Base-by-base conservation (phyloP, 2,888 invertebrate genomes). In the Andrena camellia region DNA sequence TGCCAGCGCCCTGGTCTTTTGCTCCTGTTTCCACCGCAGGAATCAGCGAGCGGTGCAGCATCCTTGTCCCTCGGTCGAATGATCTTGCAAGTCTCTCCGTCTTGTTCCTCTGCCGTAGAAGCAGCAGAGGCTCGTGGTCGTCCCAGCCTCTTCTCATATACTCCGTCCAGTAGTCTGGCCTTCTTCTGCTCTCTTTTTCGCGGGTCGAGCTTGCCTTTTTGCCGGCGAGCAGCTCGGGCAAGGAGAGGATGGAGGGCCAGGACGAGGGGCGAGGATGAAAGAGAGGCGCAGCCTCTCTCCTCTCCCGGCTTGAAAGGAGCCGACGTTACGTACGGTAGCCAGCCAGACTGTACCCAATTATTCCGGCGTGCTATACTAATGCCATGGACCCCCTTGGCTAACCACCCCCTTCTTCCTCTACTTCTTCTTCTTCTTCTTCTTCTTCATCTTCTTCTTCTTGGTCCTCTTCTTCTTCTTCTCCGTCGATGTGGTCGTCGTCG, bases 321-420 rank as follows among this genome's bases (percentile, higher is more conserved):
- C 93, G 93, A 92, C 93, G 89, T 87, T 90, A 86, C 89, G 91
- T 91, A 93, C 93, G 90, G 93, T 93, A 93, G 93, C 93, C 91
- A 86, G 87, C 86, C 89, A 89, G 92, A 93, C 92, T 93, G 93
- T 93, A 92, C 92, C 93, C 93, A 93, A 93, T 93, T 93, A 93
- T 93, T 93, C 91, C 90, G 87, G 87, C 91, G 92, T 92, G 93
- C 93, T 93, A 93, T 93, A 93, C 92, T 93, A 93, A 93, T 92
- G 91, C 92, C 90, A 90, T 90, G 89, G 89, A 88, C 85, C 89
- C 85, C 88, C 84, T 84, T 69, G 88, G 75, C 86, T 84, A 82
- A 82, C 80, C 86, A 76, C 81, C 83, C 82, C 74, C 83, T 77
- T 67, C 84, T 84, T 60, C 68, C 52, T 68, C 74, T 20, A 42